Evolutionary conservation across 2,113 vertebrate species (phyloP).

Genomic region (Dasyornis broadbenti): DNA sequence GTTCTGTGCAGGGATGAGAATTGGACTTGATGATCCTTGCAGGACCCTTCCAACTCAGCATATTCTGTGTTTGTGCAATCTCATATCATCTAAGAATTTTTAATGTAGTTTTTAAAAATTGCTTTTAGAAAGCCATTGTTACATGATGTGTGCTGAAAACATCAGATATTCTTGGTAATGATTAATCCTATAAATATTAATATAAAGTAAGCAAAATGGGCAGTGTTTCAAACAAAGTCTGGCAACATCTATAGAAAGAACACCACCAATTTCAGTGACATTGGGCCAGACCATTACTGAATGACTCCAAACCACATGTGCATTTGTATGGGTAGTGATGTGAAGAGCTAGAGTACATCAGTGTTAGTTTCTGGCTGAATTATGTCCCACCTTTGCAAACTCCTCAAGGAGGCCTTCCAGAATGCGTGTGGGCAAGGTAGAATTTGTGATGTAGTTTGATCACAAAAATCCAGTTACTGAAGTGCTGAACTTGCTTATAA

Average conservation of each 20-base stretch:
- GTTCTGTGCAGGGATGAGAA: neutral
- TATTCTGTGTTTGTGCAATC: neutral
- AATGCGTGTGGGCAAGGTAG: neutral
- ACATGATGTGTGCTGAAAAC: neutral
- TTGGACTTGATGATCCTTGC: neutral
- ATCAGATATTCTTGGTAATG: neutral
- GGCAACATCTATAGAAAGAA: neutral
- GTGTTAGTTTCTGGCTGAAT: neutral
- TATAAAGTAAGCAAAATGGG: neutral
- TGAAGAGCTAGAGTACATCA: neutral
- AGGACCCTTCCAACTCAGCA: neutral
- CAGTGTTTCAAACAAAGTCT: neutral
- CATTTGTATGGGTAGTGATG: neutral
- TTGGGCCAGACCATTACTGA: neutral
- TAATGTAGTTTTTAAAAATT: neutral
- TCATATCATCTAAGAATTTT: neutral
- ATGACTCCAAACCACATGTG: neutral
- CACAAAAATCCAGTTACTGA: neutral
- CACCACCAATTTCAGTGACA: neutral
- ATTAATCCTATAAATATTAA: neutral
- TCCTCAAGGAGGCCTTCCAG: neutral
- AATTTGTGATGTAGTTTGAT: neutral
- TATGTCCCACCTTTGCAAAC: neutral
- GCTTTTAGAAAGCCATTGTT: neutral
- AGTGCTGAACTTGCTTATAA: neutral